These are phyloP conservation scores for Pituophis catenifer DNA, from an alignment of 2,113 vertebrate genomes.

Conservation along the genomic window DNA sequence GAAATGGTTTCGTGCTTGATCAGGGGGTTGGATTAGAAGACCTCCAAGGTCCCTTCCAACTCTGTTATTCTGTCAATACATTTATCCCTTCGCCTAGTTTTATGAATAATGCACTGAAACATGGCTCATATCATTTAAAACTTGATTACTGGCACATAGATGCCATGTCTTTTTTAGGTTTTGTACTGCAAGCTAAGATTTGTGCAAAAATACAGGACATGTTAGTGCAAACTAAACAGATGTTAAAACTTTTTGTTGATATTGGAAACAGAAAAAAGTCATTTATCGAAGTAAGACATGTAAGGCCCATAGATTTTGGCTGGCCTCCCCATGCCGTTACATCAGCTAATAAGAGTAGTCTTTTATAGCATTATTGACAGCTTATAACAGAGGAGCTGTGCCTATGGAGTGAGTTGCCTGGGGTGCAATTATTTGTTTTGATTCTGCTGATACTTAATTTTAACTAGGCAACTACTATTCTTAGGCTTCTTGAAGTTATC, in stretches of 20 bases:
- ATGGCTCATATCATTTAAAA: constrained; percentile 56
- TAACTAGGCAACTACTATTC: constrained; percentile 22
- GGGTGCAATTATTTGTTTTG: neutral
- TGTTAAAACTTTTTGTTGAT: constrained; percentile 64
- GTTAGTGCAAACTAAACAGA: constrained; percentile 67
- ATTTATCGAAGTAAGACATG: constrained; percentile 52
- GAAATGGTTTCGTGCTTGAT: neutral
- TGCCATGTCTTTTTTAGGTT: constrained; percentile 47
- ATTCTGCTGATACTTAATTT: constrained; percentile 10
- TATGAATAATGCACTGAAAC: constrained; percentile 65
- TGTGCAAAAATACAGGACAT: constrained; percentile 58
- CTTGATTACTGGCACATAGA: constrained; percentile 63
- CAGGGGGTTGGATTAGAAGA: neutral
- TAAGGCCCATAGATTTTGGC: constrained; percentile 57
- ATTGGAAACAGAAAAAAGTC: constrained; percentile 52
- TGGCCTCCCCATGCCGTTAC: constrained; percentile 38
- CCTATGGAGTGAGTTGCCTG: neutral
- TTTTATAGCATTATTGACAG: constrained; percentile 50
- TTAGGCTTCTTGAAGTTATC: neutral
- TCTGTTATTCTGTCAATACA: constrained; percentile 16
- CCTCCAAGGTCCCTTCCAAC: neutral
- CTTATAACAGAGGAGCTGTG: constrained; percentile 39
- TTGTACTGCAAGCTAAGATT: constrained; percentile 47
- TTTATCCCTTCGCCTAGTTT: constrained; percentile 66
- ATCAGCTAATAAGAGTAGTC: constrained; percentile 58